A percentile compares a stretch with the other conserved stretches of the same genome.
Conservation (phyloP, 2,113 vertebrate species). For the Dasyurus viverrinus region DNA sequence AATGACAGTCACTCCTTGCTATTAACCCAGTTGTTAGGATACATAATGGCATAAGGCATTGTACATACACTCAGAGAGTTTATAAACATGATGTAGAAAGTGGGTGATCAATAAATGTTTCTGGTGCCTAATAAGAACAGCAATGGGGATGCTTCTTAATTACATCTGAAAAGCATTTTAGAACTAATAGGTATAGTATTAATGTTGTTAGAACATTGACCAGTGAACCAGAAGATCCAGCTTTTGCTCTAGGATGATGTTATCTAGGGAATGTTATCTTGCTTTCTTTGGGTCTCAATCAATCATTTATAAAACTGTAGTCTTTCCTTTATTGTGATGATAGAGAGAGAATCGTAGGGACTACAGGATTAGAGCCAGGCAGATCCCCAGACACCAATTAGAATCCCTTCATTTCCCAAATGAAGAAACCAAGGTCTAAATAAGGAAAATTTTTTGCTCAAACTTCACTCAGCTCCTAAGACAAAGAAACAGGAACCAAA, state of each 20-base stretch:
- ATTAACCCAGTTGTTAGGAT: neutral
- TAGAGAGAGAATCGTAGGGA: neutral
- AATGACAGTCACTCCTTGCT: neutral
- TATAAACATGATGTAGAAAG: neutral
- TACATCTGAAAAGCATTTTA: neutral
- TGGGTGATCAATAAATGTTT: neutral
- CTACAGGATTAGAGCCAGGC: neutral
- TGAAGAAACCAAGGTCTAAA: neutral
- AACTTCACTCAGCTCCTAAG: neutral
- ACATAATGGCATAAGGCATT: neutral
- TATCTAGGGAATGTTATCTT: neutral
- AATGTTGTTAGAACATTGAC: neutral
- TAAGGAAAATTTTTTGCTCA: neutral
- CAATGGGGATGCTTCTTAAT: neutral
- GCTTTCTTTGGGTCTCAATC: neutral
- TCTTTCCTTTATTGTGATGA: neutral
- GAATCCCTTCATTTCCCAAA: neutral
- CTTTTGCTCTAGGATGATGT: neutral
- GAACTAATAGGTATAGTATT: neutral
- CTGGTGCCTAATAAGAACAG: neutral
- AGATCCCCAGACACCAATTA: neutral
- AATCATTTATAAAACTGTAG: neutral
- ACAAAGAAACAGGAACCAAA: neutral
- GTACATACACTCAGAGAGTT: neutral
- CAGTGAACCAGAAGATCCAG: neutral